Evolutionary conservation across 2,888 invertebrate species (phyloP), one percentile per base, ranked within the genome.

Genomic region (Apamea monoglypha): DNA sequence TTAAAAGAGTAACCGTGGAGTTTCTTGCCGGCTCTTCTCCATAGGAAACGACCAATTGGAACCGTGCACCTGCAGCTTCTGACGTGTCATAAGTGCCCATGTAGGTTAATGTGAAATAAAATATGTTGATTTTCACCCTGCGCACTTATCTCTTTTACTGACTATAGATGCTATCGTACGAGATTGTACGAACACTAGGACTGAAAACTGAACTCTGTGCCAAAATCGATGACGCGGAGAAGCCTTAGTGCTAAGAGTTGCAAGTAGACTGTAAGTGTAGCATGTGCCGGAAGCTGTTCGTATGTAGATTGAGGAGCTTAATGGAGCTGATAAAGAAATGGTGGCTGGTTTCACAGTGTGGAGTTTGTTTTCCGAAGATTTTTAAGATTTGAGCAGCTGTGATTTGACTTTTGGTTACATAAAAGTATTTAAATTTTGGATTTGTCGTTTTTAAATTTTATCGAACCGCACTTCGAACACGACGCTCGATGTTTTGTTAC

Each of bases 181-280:
- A 47, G 32, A 69, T 32, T 1, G 16, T n/a, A 21, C 61, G 10
- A 36, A n/a, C 25, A 25, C 50, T 7, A 18, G 32, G 2, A 61
- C 78, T 29, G 29, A 32, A 53, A 61, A 66, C 32, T 32, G 53
- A 21, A 53, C 21, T 5, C 40, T 10, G 64, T 85, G 86, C 83
- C 83, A 83, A 85, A 83, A 83, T 83, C 83, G 72, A 83, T 83
- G 86, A 32, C 12, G 10, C 40, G 29, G 21, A 21, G 32, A n/a
- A 21, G 32, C 56, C 25, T 36, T 2, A 64, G 44, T 16, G 18
- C n/a, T 61, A 29, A 82, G 40, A 83, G 40, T 61, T 59, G 66
- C n/a, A 47, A 36, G 59, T 32, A 32, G 36, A 56, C n/a, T 29
- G 56, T 25, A 12, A 56, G 56, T 56, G 56, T 69, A 74, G 66